Percentiles rank a stretch among this genome's conserved stretches.
Conservation (phyloP, 2,113 vertebrate species). For the Uria lomvia region DNA sequence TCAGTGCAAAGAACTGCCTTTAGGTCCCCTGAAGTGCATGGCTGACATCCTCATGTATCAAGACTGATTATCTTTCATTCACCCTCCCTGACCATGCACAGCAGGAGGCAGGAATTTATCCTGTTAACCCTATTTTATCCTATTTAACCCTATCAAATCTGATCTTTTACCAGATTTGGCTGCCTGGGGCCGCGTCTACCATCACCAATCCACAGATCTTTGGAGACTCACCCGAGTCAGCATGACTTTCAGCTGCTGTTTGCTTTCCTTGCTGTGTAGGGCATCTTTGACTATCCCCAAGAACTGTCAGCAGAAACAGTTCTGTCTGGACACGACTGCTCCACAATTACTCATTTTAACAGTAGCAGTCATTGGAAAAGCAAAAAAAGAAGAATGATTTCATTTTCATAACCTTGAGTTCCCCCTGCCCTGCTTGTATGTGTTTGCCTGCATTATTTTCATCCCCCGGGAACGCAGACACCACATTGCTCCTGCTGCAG, state of each 20-base stretch:
- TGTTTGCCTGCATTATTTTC: neutral
- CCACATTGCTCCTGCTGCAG: neutral
- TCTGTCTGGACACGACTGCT: constrained; percentile 11
- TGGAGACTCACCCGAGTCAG: neutral
- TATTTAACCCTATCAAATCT: neutral
- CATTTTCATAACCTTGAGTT: constrained; percentile 60
- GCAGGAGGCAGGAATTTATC: neutral
- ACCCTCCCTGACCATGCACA: fast-evolving
- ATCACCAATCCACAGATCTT: neutral
- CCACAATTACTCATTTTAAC: constrained; percentile 51
- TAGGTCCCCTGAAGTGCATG: neutral
- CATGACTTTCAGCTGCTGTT: neutral
- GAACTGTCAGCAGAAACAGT: constrained; percentile 4
- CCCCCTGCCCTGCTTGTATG: constrained; percentile 13
- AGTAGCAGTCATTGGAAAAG: constrained; percentile 31
- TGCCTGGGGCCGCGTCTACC: neutral
- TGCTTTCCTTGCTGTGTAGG: neutral
- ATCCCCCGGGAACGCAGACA: neutral
- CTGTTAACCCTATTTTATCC: neutral
- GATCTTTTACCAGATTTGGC: neutral
- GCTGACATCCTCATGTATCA: neutral
- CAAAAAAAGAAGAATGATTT: constrained; percentile 60
- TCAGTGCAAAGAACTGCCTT: neutral
- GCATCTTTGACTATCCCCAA: neutral
- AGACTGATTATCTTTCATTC: too few species aligned